Evolutionary conservation across 35 echinoderm and acorn worm species (phyloP), one percentile per base, ranked within the genome.

Genomic region (Patiria miniata): DNA sequence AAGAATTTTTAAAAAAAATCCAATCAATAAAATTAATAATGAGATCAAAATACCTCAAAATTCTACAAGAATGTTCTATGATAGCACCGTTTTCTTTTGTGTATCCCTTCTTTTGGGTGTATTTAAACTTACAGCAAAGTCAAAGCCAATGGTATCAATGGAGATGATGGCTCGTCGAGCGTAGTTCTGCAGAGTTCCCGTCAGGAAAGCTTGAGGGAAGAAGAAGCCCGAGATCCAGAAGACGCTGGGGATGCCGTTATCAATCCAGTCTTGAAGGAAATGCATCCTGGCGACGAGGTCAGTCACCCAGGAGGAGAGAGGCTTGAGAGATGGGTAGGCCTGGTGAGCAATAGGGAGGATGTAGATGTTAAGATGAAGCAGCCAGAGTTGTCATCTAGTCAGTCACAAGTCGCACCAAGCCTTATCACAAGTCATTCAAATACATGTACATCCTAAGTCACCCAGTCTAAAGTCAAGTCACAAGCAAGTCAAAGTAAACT

Each of bases 141-240:
- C 95, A 90, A 98, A 98, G 42, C 83, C 87, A 36, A 98, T 98
- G 61, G 92, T 98, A 65, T 98, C 95, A 33, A 98, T 98, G 54
- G 95, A 98, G 61, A 98, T 94, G 37, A 98, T 87, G 29, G 89
- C 89, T 30, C 61, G 86, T 26, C 95, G 86, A 69, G 95, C 95
- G 39, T 98, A 98, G 86, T 98, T 98, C 86, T 98, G 95, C 56
- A 98, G 61, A 34, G 95, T 98, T 23, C 95, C 95, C 7, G 95
- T 98, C 87, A 98, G 79, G 92, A 98, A 98, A 40, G 95, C 95
- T 80, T 98, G 95, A 8, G 95, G 95, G 86, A 98, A 98, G 95
- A 98, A 98, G 86, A 98, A 98, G 37, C 95, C 95, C 14, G 95
- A 98, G 39, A 98, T 98, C 95, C 95, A 98, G 86, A 94, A 98